Evolutionary conservation across 2,113 vertebrate genomes (phyloP).

Genomic region (Zingel zingel): DNA sequence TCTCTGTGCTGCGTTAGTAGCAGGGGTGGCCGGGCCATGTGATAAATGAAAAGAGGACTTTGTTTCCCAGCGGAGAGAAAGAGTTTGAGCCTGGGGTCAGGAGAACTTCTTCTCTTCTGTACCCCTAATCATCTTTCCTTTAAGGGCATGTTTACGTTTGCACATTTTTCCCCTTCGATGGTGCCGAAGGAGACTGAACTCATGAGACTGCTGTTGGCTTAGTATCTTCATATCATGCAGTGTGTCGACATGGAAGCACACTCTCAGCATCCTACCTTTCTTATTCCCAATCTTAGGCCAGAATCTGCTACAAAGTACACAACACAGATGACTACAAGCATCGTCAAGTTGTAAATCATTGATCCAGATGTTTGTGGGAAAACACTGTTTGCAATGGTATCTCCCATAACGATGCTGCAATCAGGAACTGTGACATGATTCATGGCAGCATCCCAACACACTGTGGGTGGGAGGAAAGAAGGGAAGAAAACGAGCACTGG

Average conservation of each 20-base stretch:
- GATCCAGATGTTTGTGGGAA: slow-evolving; percentile 47
- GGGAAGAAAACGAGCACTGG: slow-evolving; percentile 10
- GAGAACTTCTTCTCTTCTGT: slow-evolving; percentile 63
- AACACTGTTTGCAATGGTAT: slow-evolving; percentile 14
- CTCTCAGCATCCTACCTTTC: slow-evolving; percentile 22
- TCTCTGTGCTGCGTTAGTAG: slow-evolving; percentile 59
- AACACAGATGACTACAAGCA: slow-evolving; percentile 24
- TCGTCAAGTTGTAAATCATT: slow-evolving; percentile 23
- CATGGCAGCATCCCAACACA: slow-evolving; percentile 53
- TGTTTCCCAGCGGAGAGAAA: slow-evolving; percentile 75
- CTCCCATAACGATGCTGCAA: slow-evolving; percentile 36
- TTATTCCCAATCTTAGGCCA: slow-evolving; percentile 6
- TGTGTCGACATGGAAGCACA: slow-evolving; percentile 2
- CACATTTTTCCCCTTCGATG: slow-evolving; percentile 63
- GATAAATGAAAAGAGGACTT: slow-evolving; percentile 73
- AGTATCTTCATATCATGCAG: slow-evolving; percentile 22
- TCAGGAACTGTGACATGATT: slow-evolving; percentile 27
- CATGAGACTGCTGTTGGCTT: slow-evolving; percentile 62
- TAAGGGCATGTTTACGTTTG: slow-evolving; percentile 79
- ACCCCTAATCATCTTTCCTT: slow-evolving; percentile 71
- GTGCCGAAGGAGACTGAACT: slow-evolving; percentile 58
- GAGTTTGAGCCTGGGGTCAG: slow-evolving; percentile 68
- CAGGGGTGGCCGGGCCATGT: slow-evolving; percentile 75
- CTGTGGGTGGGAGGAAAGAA: slow-evolving; percentile 30
- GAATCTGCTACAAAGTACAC: neutral